A percentile compares a stretch with the other conserved stretches of the same genome.
phyloP scores from a whole-genome alignment of 2,797 vertebrate genomes.

The Syngnathus rostellatus region DNA sequence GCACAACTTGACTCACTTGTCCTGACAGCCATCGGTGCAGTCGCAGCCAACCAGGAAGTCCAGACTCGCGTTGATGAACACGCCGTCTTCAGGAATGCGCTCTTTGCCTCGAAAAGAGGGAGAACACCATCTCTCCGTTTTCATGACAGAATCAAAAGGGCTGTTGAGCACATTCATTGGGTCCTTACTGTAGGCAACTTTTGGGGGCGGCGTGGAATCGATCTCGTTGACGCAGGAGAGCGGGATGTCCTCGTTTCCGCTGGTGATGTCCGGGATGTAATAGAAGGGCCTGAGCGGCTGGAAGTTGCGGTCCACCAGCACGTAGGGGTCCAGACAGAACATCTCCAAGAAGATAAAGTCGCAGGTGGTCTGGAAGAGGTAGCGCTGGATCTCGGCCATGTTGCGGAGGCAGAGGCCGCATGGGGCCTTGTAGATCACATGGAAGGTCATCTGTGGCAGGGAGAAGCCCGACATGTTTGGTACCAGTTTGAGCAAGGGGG shows the following conservation, averaged over 20 bases:
- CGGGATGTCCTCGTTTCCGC: slow-evolving; percentile 85
- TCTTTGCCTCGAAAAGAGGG: slow-evolving; percentile 67
- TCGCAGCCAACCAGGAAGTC: slow-evolving; percentile 95
- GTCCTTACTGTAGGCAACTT: slow-evolving; percentile 88
- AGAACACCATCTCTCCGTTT: slow-evolving; percentile 6
- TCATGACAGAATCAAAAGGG: background rate
- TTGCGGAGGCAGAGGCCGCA: slow-evolving; percentile 91
- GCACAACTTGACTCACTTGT: slow-evolving; percentile 78
- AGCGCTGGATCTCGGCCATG: slow-evolving; percentile 91
- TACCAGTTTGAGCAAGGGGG: background rate
- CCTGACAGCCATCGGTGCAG: slow-evolving; percentile 88
- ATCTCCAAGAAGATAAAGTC: slow-evolving; percentile 96
- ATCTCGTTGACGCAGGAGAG: slow-evolving; percentile 97
- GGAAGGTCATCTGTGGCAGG: slow-evolving; percentile 82
- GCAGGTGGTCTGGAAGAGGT: slow-evolving; percentile 87
- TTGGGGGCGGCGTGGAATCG: slow-evolving; percentile 81
- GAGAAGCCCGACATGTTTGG: slow-evolving; percentile 7
- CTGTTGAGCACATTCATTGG: background rate
- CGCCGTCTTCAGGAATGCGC: slow-evolving; percentile 87
- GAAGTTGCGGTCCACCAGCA: slow-evolving; percentile 91
- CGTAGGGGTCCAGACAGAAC: slow-evolving; percentile 97
- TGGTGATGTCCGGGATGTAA: slow-evolving; percentile 88
- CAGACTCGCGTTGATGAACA: slow-evolving; percentile 86
- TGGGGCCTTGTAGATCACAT: slow-evolving; percentile 93
- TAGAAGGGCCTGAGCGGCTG: slow-evolving; percentile 89